phyloP scores from a whole-genome alignment of 2,797 vertebrate genomes.

The Leptoclinus maculatus region DNA sequence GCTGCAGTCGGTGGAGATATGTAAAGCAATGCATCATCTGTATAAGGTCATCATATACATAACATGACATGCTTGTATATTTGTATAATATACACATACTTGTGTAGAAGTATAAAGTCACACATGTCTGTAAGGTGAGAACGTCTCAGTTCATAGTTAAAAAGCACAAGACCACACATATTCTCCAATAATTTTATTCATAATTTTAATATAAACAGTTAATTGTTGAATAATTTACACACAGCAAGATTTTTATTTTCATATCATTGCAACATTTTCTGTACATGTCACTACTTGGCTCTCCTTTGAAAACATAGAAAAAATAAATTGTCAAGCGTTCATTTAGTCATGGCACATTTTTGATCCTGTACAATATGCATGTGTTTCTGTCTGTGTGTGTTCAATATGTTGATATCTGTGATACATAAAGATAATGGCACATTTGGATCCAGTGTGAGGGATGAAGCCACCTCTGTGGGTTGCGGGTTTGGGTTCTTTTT shows the following conservation, averaged over 20 bases:
- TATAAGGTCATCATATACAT: too few relatives aligned
- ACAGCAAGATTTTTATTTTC: conserved; percentile 90
- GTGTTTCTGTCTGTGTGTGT: conserved; percentile 59
- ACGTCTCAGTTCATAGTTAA: background rate
- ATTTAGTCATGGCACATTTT: conserved; percentile 88
- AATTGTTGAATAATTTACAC: conserved; percentile 97
- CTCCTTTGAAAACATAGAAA: conserved; percentile 91
- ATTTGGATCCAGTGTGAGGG: conserved; percentile 85
- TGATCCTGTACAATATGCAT: conserved; percentile 83
- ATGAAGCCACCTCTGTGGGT: conserved; percentile 70
- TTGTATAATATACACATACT: background rate
- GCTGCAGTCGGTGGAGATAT: background rate
- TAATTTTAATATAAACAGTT: conserved; percentile 99
- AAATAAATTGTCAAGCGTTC: conserved; percentile 88
- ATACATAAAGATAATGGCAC: conserved; percentile 84
- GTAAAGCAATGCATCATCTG: background rate
- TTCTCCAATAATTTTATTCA: conserved; percentile 94
- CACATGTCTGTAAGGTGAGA: too few relatives aligned
- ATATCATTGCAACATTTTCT: conserved; percentile 90
- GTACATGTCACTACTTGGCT: conserved; percentile 93
- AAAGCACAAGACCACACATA: conserved; percentile 48
- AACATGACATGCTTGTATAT: too few relatives aligned
- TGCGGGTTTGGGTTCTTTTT: conserved; percentile 23
- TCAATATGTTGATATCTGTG: conserved; percentile 67
- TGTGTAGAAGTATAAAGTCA: background rate